Conservation (phyloP, 2,888 invertebrate genomes). For the Orthosia gothica region DNA sequence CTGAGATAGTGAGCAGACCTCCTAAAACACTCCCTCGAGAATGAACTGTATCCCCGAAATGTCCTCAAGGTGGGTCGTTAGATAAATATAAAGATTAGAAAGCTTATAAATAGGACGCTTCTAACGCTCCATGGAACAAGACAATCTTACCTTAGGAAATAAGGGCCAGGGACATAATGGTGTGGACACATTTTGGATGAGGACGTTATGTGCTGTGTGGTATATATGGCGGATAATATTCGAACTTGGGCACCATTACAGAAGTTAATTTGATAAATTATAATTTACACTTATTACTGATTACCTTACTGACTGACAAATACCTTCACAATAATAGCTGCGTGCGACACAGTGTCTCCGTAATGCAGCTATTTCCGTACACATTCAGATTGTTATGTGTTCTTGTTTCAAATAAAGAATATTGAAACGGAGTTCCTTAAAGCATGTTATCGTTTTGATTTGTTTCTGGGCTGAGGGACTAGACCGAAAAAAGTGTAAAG, state of each 20-base stretch:
- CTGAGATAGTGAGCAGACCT: conserved; percentile 22
- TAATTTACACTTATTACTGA: too few relatives aligned
- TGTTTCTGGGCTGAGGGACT: too few relatives aligned
- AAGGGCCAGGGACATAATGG: conserved; percentile 12
- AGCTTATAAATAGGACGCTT: conserved; percentile 51
- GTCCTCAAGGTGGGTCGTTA: conserved; percentile 41
- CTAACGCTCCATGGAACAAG: conserved; percentile 35
- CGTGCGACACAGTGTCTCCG: too few relatives aligned
- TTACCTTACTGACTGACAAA: too few relatives aligned
- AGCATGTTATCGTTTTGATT: too few relatives aligned
- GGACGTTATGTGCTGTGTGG: not conserved
- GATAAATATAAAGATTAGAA: conserved; percentile 56
- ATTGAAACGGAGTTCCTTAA: too few relatives aligned
- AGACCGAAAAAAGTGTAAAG: too few relatives aligned
- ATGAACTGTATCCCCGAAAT: conserved; percentile 19
- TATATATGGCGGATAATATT: not conserved
- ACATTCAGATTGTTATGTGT: too few relatives aligned
- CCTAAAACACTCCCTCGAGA: conserved; percentile 28
- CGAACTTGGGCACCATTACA: not conserved
- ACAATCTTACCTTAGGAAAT: conserved; percentile 21
- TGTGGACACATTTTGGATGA: not conserved
- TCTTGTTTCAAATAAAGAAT: too few relatives aligned
- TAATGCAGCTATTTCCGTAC: too few relatives aligned
- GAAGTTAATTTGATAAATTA: too few relatives aligned
- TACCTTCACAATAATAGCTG: too few relatives aligned